phyloP scores from a whole-genome alignment of 2,113 vertebrate species.

The Struthidea cinerea region DNA sequence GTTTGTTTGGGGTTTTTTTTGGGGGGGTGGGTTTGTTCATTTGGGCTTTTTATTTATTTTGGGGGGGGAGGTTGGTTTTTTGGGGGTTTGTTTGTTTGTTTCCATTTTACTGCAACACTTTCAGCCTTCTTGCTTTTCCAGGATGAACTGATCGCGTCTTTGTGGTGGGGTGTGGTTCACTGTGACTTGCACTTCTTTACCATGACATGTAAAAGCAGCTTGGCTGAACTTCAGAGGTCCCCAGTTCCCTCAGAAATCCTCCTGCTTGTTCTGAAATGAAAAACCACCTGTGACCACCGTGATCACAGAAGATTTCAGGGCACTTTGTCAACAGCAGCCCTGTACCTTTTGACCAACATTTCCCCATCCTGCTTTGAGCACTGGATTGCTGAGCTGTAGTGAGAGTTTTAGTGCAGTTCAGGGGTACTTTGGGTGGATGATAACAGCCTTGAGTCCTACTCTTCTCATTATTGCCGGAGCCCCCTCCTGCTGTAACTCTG shows the following conservation, averaged over 20 bases:
- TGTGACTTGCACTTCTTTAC: neutral
- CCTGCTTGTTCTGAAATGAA: neutral
- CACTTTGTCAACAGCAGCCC: neutral
- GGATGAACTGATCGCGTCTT: neutral
- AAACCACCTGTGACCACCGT: neutral
- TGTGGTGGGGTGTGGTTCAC: neutral
- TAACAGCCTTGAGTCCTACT: neutral
- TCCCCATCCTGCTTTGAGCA: neutral
- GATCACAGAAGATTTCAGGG: neutral
- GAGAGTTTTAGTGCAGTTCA: neutral
- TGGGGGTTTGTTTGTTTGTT: neutral
- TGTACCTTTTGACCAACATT: neutral
- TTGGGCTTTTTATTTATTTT: neutral
- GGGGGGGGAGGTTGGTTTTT: neutral
- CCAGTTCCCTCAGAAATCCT: neutral
- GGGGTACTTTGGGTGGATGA: neutral
- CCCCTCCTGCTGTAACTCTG: neutral
- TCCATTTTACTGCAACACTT: neutral
- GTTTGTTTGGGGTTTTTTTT: neutral
- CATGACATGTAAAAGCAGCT: neutral
- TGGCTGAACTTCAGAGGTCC: neutral
- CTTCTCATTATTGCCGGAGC: neutral
- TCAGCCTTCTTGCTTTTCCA: neutral
- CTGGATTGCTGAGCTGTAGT: neutral
- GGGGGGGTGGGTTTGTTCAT: accelerated